phyloP scores from a whole-genome alignment of 2,888 invertebrate genomes.

The Perizoma affinitatum region DNA sequence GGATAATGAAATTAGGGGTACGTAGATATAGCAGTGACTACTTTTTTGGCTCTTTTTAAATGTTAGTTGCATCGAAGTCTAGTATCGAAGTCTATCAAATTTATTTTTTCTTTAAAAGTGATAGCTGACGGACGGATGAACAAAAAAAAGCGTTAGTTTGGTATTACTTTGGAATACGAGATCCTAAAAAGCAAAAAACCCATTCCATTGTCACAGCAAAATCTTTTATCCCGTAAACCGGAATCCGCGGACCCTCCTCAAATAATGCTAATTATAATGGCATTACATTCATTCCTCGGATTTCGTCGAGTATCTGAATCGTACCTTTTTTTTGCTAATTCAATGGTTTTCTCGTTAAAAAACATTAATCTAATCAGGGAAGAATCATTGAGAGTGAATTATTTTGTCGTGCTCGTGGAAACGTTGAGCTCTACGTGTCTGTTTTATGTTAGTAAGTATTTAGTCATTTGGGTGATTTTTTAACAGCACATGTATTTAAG shows the following conservation, averaged over 20 bases:
- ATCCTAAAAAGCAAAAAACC: slow-evolving; percentile 57
- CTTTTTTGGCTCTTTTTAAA: too few species aligned
- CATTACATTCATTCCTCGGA: slow-evolving; percentile 80
- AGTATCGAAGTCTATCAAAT: too few species aligned
- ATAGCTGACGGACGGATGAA: too few species aligned
- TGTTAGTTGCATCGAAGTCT: too few species aligned
- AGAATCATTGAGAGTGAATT: slow-evolving; percentile 50
- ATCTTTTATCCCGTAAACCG: slow-evolving; percentile 79
- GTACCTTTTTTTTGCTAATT: slow-evolving; percentile 64
- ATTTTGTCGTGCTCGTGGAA: slow-evolving; percentile 51
- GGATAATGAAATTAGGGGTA: too few species aligned
- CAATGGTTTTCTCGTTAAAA: slow-evolving; percentile 68
- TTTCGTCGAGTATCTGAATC: slow-evolving; percentile 77
- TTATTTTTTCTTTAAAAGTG: too few species aligned
- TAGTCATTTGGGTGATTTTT: too few species aligned
- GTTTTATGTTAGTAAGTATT: too few species aligned
- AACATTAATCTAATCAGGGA: slow-evolving; percentile 65
- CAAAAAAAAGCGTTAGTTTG: background rate
- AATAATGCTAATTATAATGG: slow-evolving; percentile 83
- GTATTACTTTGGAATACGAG: slow-evolving; percentile 9
- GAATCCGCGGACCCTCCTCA: slow-evolving; percentile 75
- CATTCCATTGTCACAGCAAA: slow-evolving; percentile 69
- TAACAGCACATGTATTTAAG: too few species aligned
- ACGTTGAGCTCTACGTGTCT: slow-evolving; percentile 34
- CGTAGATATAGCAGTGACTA: too few species aligned